Percentiles rank a stretch among this genome's conserved stretches.
These are phyloP conservation scores for Spodoptera frugiperda DNA, from an alignment of 1,140 invertebrate species.

Conservation along the genomic window DNA sequence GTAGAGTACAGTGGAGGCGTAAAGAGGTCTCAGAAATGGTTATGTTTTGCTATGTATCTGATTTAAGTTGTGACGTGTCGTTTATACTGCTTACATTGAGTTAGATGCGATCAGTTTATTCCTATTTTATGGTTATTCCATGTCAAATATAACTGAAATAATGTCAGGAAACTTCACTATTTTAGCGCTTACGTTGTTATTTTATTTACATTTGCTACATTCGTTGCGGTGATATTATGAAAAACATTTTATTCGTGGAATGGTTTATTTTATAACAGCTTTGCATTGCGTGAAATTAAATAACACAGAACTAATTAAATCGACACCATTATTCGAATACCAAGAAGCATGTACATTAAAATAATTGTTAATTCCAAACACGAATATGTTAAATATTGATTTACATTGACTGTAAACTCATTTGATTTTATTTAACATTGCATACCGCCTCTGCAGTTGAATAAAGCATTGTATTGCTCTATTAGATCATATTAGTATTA, in stretches of 20 bases:
- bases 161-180: constrained; percentile 36
- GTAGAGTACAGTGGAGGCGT: constrained; percentile 72
- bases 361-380: constrained; percentile 60
- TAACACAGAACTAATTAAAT: constrained; percentile 17
- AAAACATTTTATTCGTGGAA: constrained; percentile 34
- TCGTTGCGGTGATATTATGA: background rate
- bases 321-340: constrained; percentile 3
- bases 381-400: background rate
- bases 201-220: constrained; percentile 18
- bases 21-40: constrained; percentile 77
- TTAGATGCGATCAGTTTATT: constrained; percentile 74
- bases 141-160: constrained; percentile 53
- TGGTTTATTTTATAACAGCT: constrained; percentile 1
- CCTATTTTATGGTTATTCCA: constrained; percentile 58
- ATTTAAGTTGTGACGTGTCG: constrained; percentile 79
- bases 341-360: background rate
- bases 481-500: constrained; percentile 32
- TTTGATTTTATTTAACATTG: background rate
- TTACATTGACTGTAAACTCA: background rate
- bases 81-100: constrained; percentile 76
- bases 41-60: constrained; percentile 82
- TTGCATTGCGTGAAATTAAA: constrained; percentile 4
- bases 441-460: background rate
- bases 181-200: constrained; percentile 39
- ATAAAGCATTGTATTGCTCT: background rate